Evolutionary conservation across 2,113 vertebrate genomes (phyloP).

Genomic region (Festucalex cinctus): DNA sequence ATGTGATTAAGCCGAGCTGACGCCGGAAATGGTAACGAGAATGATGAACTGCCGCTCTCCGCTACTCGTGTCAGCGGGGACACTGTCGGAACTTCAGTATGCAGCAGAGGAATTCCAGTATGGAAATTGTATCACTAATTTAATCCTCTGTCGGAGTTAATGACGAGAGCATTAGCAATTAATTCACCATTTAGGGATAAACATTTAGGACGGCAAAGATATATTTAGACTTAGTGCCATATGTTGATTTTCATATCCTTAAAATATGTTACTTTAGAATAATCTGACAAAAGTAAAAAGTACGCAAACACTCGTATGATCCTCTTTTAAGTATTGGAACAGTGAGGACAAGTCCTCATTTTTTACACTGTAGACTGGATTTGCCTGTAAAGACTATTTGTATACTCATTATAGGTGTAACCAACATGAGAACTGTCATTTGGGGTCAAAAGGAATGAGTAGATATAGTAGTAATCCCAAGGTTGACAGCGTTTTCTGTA

Average conservation of each 20-base stretch:
- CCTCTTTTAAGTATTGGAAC: background rate
- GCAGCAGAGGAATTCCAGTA: conserved; percentile 17
- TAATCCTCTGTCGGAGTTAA: background rate
- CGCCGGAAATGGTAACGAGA: conserved; percentile 29
- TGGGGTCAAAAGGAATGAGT: too few relatives aligned
- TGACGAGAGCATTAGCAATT: background rate
- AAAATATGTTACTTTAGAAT: background rate
- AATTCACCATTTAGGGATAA: background rate
- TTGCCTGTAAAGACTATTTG: background rate
- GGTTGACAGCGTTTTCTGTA: too few relatives aligned
- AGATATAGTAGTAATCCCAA: too few relatives aligned
- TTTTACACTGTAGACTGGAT: background rate
- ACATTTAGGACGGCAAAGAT: background rate
- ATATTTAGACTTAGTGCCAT: background rate
- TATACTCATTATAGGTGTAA: too few relatives aligned
- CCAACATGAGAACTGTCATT: background rate
- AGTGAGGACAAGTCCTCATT: background rate
- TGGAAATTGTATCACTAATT: conserved; percentile 1
- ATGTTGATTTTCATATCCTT: background rate
- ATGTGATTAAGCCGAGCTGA: conserved; percentile 42
- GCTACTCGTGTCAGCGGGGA: conserved; percentile 12
- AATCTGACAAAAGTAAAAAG: background rate
- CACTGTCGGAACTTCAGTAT: conserved; percentile 14
- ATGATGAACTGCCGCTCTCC: conserved; percentile 19
- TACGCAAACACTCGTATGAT: too few relatives aligned